Base-by-base conservation (phyloP, 1,140 invertebrate species). In the Nylanderia fulva region DNA sequence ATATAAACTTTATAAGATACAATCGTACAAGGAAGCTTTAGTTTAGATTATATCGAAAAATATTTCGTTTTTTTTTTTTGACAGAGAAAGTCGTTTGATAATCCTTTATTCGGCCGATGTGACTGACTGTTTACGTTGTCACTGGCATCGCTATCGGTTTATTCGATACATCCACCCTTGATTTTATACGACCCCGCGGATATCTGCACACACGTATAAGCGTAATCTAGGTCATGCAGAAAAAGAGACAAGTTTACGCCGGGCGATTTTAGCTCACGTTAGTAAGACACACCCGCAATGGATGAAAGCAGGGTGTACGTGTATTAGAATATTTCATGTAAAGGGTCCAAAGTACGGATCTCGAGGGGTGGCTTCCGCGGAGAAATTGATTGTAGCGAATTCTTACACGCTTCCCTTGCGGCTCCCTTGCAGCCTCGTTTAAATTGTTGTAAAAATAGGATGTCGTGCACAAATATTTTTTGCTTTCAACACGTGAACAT, bases 301-400 rank as follows among this genome's bases (percentile, higher is more conserved):
- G 63, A 54, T 29, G 71, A 85, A 88, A 85, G 68, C 64, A 33
- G 45, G 13, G 24, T 24, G 68, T 27, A 54, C 75, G 29, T n/a
- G 45, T 52, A 63, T 36, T 36, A 56, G 54, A 58, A 85, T 88
- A 88, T 88, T 88, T 88, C 76, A 88, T 74, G 69, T 58, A 87
- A 85, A 88, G 56, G 86, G 60, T 85, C 86, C 45, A 74, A 85
- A 68, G 75, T 63, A 68, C 64, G 74, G 74, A 87, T 87, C 64
- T 42, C 76, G 63, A 87, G 74, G 83, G 86, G 64, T 76, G 63
- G 63, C 63, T 86, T 63, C 71, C 52, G 21, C 42, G 48, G 75
- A 88, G 18, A 48, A 48, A 88, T 88, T 88, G 83, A 88, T 88
- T 88, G 75, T 82, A 66, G 64, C 56, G 64, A 58, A 88, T 88